Evolutionary conservation across 2,888 invertebrate species (phyloP).

Genomic region (Ectemnius lituratus): DNA sequence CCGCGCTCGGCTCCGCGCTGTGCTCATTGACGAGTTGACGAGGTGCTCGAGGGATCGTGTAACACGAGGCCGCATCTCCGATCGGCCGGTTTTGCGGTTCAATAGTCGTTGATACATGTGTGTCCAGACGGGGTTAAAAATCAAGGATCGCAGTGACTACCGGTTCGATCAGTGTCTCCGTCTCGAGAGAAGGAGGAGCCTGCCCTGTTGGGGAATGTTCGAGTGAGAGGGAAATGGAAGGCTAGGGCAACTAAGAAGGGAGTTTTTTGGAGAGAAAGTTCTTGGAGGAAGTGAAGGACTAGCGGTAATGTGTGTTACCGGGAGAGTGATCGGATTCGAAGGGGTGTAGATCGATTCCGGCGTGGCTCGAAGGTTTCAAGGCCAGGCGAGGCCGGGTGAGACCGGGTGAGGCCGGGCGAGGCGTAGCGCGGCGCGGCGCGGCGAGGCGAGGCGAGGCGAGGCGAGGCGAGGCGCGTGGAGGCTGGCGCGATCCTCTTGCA

Average conservation of each 20-base stretch:
- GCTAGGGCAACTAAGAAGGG: not conserved
- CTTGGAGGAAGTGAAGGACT: not conserved
- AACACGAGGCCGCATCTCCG: too few relatives aligned
- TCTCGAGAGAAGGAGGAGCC: too few relatives aligned
- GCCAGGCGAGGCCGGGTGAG: slow-evolving; percentile 21
- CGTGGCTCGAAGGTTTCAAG: slow-evolving; percentile 44
- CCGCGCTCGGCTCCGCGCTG: too few relatives aligned
- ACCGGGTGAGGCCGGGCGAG: not conserved
- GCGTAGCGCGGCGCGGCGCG: slow-evolving; percentile 15
- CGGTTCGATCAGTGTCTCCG: too few relatives aligned
- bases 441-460: slow-evolving; percentile 5
- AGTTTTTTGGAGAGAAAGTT: slow-evolving; percentile 14
- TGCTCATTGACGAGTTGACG: too few relatives aligned
- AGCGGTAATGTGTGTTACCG: slow-evolving; percentile 1
- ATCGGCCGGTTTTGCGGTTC: too few relatives aligned
- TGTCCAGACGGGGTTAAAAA: too few relatives aligned
- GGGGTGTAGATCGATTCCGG: slow-evolving; percentile 42
- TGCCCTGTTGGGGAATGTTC: too few relatives aligned
- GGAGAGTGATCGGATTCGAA: slow-evolving; percentile 5
- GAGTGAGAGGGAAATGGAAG: too few relatives aligned
- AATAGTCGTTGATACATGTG: not conserved
- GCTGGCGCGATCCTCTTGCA: too few relatives aligned
- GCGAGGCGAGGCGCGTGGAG: not conserved
- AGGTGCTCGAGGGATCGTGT: too few relatives aligned
- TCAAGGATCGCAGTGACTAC: too few relatives aligned